Evolutionary conservation across 2,888 invertebrate species (phyloP), one percentile per base, ranked within the genome.

Genomic region (Drosophila demipolita): DNA sequence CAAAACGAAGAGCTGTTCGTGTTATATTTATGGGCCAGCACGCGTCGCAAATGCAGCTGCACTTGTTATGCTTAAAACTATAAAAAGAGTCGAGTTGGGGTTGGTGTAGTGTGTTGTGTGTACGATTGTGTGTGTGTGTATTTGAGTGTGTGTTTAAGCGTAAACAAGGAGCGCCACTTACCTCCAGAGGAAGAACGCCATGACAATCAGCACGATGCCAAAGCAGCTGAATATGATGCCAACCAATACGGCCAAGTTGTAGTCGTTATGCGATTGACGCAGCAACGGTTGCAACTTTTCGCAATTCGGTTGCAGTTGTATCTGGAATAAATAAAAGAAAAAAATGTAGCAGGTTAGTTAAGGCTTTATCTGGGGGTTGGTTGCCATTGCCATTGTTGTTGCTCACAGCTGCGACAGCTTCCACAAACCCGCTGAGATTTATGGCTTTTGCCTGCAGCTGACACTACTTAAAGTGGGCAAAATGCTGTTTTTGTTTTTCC

Each of bases 111-210:
- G 36, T 26, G 20, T 11, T 36, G 32, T 12, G 17, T 26, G 49
- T 17, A 48, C 7, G 0, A 20, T 8, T 54, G 35, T 36, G 6
- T 35, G 6, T 45, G 17, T 6, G 9, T 6, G 8, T n/a, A 20
- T 35, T 20, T 35, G 53, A 35, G 33, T 20, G 52, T 36, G 54
- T 7, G 53, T 45, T 20, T 49, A 33, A 20, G 38, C 61, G 55
- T 49, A 48, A 42, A 64, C 76, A 75, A 55, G 80, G 87, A 91
- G 73, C 92, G 80, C 90, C 86, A 92, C 94, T 94, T 94, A 96
- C 96, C 96, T 95, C 96, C 96, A 96, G 55, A 97, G 92, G 80
- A 96, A 93, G 92, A 96, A 95, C 62, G 95, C 95, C 89, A 95
- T 94, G 76, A 96, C 94, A 78, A 95, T 95, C 76, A 96, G 93